phyloP scores from a whole-genome alignment of 2,113 vertebrate species.

The Centropristis striata region DNA sequence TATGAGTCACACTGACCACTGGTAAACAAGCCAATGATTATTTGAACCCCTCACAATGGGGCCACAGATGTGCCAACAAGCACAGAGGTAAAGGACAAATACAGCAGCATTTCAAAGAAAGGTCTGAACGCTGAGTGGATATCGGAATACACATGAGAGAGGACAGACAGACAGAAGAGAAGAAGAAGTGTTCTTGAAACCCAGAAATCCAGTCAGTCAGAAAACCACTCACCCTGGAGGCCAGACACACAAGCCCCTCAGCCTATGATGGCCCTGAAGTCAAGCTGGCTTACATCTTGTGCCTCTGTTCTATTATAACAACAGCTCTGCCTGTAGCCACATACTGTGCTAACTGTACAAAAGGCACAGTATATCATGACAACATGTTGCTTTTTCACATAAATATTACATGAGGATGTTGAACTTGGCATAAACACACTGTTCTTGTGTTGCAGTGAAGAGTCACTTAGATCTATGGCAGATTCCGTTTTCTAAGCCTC shows the following conservation, averaged over 20 bases:
- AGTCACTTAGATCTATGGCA: background rate
- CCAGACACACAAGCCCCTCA: background rate
- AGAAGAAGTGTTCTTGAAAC: background rate
- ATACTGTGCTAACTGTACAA: background rate
- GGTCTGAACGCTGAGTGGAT: background rate
- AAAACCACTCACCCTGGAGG: background rate
- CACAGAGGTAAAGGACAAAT: background rate
- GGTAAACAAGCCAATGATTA: background rate
- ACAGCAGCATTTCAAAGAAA: background rate
- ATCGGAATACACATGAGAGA: background rate
- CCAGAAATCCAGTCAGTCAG: background rate
- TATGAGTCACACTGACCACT: conserved; percentile 7
- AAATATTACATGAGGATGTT: background rate
- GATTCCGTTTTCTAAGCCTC: no score
- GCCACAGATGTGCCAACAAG: background rate
- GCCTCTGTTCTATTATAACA: background rate
- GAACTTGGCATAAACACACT: background rate
- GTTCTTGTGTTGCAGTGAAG: background rate
- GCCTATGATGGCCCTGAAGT: background rate
- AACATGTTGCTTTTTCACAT: background rate
- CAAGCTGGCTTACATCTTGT: background rate
- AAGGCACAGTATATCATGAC: background rate
- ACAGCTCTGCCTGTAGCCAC: background rate
- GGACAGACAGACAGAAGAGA: background rate
- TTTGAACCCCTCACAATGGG: background rate